Evolutionary conservation across 2,113 vertebrate genomes (phyloP).

Genomic region (Phrynocephalus versicolor): DNA sequence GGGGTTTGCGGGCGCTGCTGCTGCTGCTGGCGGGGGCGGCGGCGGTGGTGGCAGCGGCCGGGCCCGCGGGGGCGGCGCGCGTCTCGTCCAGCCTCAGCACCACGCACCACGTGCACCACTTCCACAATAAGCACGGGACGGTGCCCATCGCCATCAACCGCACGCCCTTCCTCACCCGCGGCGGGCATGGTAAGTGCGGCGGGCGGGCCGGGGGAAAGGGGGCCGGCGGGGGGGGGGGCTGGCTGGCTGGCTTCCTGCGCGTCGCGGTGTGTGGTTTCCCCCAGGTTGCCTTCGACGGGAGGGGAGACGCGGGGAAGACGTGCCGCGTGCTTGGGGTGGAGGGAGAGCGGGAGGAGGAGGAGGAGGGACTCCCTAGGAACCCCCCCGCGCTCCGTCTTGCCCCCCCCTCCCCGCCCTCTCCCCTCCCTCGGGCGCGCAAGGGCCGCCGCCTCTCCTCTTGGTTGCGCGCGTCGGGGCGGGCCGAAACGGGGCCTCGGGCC

Average conservation of each 20-base stretch:
- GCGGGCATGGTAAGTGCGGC: slow-evolving; percentile 87
- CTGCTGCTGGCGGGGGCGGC: slow-evolving; percentile 44
- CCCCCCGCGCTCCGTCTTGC: too few relatives aligned
- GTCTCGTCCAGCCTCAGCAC: slow-evolving; percentile 94
- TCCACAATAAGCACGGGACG: slow-evolving; percentile 92
- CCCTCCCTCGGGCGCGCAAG: too few relatives aligned
- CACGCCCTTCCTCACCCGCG: slow-evolving; percentile 92
- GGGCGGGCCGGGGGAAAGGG: fast-evolving
- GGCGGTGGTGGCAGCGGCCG: slow-evolving; percentile 38
- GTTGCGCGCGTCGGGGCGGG: too few relatives aligned
- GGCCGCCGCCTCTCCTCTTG: neutral
- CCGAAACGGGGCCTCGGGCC: too few relatives aligned
- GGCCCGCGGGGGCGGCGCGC: slow-evolving; percentile 79
- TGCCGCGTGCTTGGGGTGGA: too few relatives aligned
- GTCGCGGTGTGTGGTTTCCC: too few relatives aligned
- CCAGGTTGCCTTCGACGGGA: too few relatives aligned
- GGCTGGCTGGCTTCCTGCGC: too few relatives aligned
- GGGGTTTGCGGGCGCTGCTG: slow-evolving; percentile 41
- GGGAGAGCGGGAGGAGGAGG: too few relatives aligned
- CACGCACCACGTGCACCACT: slow-evolving; percentile 95
- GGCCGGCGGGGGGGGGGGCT: neutral
- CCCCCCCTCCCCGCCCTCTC: too few relatives aligned
- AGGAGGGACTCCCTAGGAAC: too few relatives aligned
- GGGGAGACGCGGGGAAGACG: too few relatives aligned
- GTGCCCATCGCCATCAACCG: slow-evolving; percentile 95